Base-by-base conservation (phyloP, 2,888 invertebrate genomes). In the Pocota personata region DNA sequence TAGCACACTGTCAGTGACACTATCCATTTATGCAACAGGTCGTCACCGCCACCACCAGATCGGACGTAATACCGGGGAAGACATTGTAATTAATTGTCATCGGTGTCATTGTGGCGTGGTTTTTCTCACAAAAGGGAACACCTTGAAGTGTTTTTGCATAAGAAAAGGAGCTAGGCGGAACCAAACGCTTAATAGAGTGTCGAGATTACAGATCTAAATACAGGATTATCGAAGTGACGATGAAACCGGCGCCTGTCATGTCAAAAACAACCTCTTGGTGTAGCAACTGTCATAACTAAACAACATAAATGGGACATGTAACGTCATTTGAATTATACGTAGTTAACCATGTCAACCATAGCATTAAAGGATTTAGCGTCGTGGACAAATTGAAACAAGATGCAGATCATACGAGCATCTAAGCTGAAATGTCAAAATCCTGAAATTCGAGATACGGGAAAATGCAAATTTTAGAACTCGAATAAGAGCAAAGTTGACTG, bases 21-120 rank as follows among this genome's bases (percentile, higher is more conserved):
- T 32, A 46, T 35, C 67, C 67, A 75, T 83, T 79, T 79, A 79
- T 57, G 79, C 79, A 83, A 83, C 73, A 73, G 67, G 77, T 83
- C 32, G 66, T 48, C 19, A 6, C 16, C 32, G 57, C n/a, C 35
- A 14, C 2, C 16, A n/a, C 21, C 4, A 4, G n/a, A 8, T 35
- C 27, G 21, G 3, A 32, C 14, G 5, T 40, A 19, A 32, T 50
- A 55, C 14, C 30, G 48, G 24, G 43, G 60, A 48, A 60, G 52
- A 43, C 62, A 48, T 57, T 5, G 58, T 62, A 52, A 55, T 43
- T 75, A 58, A 66, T 66, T 66, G 75, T 60, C 35, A 40, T 48
- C 27, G 32, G 72, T 79, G 79, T 71, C 52, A 71, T 71, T 64
- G 32, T 14, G 7, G 21, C 50, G 46, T 19, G 35, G 32, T 69